These are phyloP conservation scores for Liasis olivaceus DNA, from an alignment of 2,797 vertebrate species.

Conservation along the genomic window DNA sequence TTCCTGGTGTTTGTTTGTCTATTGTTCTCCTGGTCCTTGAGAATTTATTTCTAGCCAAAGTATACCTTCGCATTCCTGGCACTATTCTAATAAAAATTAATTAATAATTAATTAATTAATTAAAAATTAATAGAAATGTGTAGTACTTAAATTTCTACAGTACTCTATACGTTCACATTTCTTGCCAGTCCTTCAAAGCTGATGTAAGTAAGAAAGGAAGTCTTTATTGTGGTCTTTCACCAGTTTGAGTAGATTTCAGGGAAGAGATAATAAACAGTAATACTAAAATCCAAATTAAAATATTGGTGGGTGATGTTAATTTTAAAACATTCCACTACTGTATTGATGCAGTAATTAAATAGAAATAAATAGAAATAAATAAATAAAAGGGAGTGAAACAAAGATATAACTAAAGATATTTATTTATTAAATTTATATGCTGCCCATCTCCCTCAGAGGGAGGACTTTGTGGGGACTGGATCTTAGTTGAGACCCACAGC, in stretches of 20 bases:
- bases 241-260: background rate
- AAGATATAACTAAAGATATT: too few relatives aligned
- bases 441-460: too few relatives aligned
- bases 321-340: background rate
- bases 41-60: background rate
- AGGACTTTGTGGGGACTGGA: background rate
- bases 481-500: background rate
- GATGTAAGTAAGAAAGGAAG: background rate
- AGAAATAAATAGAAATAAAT: background rate
- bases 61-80: background rate
- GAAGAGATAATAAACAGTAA: background rate
- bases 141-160: background rate
- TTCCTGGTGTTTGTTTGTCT: background rate
- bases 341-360: background rate
- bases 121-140: background rate
- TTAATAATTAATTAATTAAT: too few relatives aligned
- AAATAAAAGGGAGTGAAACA: too few relatives aligned
- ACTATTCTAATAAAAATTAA: background rate
- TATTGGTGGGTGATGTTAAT: background rate
- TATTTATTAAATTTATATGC: too few relatives aligned
- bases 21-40: background rate
- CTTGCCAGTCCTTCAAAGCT: slow-evolving; percentile 7
- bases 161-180: background rate
- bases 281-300: background rate
- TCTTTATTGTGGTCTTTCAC: background rate